Percentiles rank a stretch among this genome's conserved stretches.
Evolutionary conservation across 1,140 invertebrate species (phyloP).

Genomic region (Dreissena rostriformis): DNA sequence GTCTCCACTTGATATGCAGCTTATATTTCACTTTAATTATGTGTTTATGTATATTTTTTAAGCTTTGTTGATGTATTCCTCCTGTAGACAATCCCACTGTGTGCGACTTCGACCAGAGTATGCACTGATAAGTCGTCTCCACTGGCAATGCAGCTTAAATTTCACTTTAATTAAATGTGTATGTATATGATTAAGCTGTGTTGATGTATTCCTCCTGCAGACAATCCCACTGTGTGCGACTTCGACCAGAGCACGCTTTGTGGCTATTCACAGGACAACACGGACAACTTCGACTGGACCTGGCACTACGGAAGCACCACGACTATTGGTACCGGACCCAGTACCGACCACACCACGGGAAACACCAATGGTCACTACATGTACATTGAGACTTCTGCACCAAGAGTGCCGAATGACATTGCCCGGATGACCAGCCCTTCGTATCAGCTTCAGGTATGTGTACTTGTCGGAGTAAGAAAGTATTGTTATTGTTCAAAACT

Average conservation of each 20-base stretch:
- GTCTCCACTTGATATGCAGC: too few species aligned
- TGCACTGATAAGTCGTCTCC: too few species aligned
- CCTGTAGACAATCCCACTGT: conserved; percentile 1
- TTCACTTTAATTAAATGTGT: too few species aligned
- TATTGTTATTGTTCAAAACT: not conserved
- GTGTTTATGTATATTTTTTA: too few species aligned
- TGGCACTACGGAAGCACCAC: conserved; percentile 23
- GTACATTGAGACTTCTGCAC: conserved; percentile 57
- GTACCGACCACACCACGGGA: conserved; percentile 45
- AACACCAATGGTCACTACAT: conserved; percentile 44
- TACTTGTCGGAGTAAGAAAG: too few species aligned
- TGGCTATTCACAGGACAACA: conserved; percentile 66
- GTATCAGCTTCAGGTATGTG: conserved; percentile 41
- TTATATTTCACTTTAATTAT: too few species aligned
- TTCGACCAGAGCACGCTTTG: conserved; percentile 67
- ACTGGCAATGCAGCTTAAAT: too few species aligned
- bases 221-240: conserved; percentile 49
- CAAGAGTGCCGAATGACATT: conserved; percentile 81
- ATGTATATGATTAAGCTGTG: too few species aligned
- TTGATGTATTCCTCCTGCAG: too few species aligned
- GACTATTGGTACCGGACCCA: conserved; percentile 23
- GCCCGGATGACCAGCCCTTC: conserved; percentile 85
- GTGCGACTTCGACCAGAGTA: conserved; percentile 84
- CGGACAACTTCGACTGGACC: conserved; percentile 49
- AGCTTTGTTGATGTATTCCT: not conserved